phyloP scores from a whole-genome alignment of 92 coral and sea anemone species.

The Porites rus region DNA sequence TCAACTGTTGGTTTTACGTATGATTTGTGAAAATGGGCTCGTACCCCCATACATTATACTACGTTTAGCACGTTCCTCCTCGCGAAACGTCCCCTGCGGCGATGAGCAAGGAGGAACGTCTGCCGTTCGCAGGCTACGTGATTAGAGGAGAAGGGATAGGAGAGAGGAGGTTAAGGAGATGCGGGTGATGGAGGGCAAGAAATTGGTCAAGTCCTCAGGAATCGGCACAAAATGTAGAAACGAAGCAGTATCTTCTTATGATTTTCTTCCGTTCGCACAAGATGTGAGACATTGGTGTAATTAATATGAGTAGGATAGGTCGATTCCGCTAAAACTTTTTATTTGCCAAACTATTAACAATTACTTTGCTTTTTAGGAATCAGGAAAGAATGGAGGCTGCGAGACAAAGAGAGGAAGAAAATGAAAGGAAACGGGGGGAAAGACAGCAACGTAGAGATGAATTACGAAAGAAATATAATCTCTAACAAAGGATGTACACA shows the following conservation, averaged over 20 bases:
- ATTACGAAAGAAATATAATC: slow-evolving; percentile 27
- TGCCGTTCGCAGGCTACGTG: too few relatives aligned
- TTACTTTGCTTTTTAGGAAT: background rate
- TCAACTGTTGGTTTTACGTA: too few relatives aligned
- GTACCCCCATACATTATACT: too few relatives aligned
- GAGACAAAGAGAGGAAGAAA: slow-evolving; percentile 12
- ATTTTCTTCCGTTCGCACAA: too few relatives aligned
- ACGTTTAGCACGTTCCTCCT: too few relatives aligned
- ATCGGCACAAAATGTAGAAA: background rate
- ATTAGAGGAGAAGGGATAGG: too few relatives aligned
- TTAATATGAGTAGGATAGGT: too few relatives aligned
- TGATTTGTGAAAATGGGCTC: too few relatives aligned
- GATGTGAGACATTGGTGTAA: too few relatives aligned
- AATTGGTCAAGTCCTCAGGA: background rate
- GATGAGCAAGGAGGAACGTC: too few relatives aligned
- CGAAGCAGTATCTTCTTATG: background rate
- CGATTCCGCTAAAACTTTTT: background rate
- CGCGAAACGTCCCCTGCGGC: too few relatives aligned
- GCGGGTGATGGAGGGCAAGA: background rate
- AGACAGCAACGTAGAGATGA: slow-evolving; percentile 9
- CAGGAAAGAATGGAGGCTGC: slow-evolving; percentile 10
- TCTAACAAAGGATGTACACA: background rate
- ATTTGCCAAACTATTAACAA: too few relatives aligned
- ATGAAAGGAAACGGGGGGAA: background rate
- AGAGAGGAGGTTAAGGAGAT: background rate